Percentiles rank a stretch among this genome's conserved stretches.
phyloP scores from a whole-genome alignment of 2,797 vertebrate genomes.

The Rhinichthys osculus region DNA sequence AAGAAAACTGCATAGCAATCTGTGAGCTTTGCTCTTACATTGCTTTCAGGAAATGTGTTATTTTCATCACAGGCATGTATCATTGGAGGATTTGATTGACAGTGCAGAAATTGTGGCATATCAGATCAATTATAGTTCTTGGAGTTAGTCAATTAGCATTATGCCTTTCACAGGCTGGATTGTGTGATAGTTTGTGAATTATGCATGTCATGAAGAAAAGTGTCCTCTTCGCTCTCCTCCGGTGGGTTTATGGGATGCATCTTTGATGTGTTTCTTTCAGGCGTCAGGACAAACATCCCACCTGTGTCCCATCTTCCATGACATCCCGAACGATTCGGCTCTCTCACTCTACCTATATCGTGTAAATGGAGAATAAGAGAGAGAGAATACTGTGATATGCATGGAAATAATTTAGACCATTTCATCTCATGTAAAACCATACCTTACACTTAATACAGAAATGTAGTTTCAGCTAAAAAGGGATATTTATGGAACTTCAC shows the following conservation, averaged over 20 bases:
- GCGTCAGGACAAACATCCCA: conserved; percentile 35
- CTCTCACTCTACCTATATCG: conserved; percentile 58
- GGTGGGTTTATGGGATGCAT: conserved; percentile 26
- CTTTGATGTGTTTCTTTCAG: conserved; percentile 38
- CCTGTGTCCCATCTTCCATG: conserved; percentile 54
- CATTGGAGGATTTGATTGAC: neutral
- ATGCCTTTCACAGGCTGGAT: conserved; percentile 5
- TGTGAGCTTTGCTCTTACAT: neutral
- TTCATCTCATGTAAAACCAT: neutral
- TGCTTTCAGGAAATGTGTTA: neutral
- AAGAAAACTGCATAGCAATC: too few relatives aligned
- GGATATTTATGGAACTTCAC: neutral
- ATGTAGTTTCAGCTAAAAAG: neutral
- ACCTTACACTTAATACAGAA: neutral
- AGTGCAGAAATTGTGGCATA: neutral
- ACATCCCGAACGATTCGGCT: conserved; percentile 58
- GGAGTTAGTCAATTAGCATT: conserved; percentile 25
- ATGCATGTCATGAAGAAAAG: conserved; percentile 26
- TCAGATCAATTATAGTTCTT: neutral
- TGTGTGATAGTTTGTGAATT: conserved; percentile 43
- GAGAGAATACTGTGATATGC: neutral
- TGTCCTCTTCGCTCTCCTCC: conserved; percentile 8
- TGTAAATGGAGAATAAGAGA: neutral
- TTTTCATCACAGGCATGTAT: neutral
- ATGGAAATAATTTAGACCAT: neutral